These are phyloP conservation scores for Bursaphelenchus okinawaensis DNA, from an alignment of 2,888 invertebrate species.

Conservation along the genomic window DNA sequence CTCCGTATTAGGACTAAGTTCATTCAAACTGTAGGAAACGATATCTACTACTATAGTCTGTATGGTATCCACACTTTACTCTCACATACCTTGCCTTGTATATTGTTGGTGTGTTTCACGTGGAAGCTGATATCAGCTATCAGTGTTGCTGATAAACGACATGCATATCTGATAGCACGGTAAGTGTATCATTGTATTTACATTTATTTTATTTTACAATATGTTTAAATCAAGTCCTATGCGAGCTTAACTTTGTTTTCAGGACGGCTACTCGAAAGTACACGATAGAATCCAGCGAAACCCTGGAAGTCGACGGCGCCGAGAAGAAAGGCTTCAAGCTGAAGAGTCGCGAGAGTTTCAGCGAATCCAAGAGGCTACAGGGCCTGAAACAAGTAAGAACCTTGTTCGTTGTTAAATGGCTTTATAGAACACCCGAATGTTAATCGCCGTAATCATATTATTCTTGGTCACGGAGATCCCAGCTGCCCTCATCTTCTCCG, in stretches of 20 bases:
- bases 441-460: slow-evolving; percentile 60
- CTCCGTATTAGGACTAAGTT: slow-evolving; percentile 33
- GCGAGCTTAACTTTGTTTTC: not conserved
- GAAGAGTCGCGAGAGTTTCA: slow-evolving; percentile 27
- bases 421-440: slow-evolving; percentile 64
- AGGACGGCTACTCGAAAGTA: slow-evolving; percentile 7
- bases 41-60: slow-evolving; percentile 71
- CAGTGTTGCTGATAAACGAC: slow-evolving; percentile 73
- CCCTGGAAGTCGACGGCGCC: not conserved
- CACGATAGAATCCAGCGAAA: slow-evolving; percentile 26
- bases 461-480: slow-evolving; percentile 62
- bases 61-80: slow-evolving; percentile 77
- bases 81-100: slow-evolving; percentile 82
- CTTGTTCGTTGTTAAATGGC: no score
- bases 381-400: slow-evolving; percentile 46
- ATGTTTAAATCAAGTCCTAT: not conserved
- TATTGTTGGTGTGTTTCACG: slow-evolving; percentile 79
- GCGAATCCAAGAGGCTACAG: slow-evolving; percentile 47
- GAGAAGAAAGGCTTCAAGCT: not conserved
- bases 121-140: slow-evolving; percentile 78
- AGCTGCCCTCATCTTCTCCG: slow-evolving; percentile 56
- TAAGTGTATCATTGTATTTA: slow-evolving; percentile 14
- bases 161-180: slow-evolving; percentile 58
- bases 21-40: slow-evolving; percentile 58
- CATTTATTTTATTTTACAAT: not conserved